Evolutionary conservation across 1,140 invertebrate species (phyloP).

Genomic region (Coenobita brevimanus): DNA sequence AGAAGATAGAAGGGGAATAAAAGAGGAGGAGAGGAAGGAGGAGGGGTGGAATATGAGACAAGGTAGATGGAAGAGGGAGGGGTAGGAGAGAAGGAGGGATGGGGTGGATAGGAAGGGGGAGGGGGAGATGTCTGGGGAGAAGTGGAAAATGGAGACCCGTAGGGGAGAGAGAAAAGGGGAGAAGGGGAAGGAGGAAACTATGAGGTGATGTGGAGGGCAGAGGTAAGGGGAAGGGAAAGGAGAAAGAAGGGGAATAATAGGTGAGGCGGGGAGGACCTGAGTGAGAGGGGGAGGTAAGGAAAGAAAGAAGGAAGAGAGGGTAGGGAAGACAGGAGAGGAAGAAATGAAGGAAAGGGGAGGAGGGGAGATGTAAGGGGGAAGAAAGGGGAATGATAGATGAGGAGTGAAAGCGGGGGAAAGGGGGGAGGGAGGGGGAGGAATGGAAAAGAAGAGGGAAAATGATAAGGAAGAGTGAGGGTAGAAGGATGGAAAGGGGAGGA

Average conservation of each 20-base stretch:
- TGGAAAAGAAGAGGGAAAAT: background rate
- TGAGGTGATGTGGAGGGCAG: background rate
- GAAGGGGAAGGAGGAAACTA: too few relatives aligned
- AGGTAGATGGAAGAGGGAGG: background rate
- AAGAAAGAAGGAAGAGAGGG: background rate
- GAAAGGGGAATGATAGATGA: background rate
- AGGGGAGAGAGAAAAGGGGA: too few relatives aligned
- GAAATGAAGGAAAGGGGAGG: background rate
- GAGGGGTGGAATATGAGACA: too few relatives aligned
- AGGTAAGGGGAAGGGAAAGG: background rate
- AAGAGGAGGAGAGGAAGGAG: too few relatives aligned
- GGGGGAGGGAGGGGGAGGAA: background rate
- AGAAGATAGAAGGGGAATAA: too few relatives aligned
- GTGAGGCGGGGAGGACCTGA: background rate
- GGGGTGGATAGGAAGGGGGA: too few relatives aligned
- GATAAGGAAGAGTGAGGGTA: background rate
- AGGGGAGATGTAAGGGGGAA: background rate
- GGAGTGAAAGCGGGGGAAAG: background rate
- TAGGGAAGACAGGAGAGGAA: background rate
- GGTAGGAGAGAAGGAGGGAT: background rate
- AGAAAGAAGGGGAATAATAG: background rate
- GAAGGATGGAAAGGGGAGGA: background rate
- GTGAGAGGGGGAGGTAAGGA: background rate
- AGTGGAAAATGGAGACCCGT: too few relatives aligned
- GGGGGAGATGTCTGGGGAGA: too few relatives aligned